Conservation (phyloP, 2,797 vertebrate genomes). For the Distichodus sexfasciatus region DNA sequence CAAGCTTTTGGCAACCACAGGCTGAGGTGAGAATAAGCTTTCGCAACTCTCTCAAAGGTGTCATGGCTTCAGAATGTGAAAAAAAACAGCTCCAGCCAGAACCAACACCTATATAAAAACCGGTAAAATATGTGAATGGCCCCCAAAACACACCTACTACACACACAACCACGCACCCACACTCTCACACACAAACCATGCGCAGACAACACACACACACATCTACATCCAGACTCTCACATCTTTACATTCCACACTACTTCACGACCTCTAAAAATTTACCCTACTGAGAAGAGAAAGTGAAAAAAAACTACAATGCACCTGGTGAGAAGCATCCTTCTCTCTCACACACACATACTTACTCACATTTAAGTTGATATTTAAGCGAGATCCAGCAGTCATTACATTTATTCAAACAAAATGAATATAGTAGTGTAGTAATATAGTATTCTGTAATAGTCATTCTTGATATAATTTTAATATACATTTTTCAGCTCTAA, state of each 20-base stretch:
- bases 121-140: background rate
- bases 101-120: background rate
- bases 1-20: background rate
- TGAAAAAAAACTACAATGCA: slow-evolving; percentile 12
- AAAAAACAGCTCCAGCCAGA: background rate
- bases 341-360: slow-evolving; percentile 27
- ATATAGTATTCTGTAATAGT: too few relatives aligned
- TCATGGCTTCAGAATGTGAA: background rate
- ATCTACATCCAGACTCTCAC: slow-evolving; percentile 9
- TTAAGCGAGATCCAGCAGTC: slow-evolving; percentile 44
- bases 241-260: slow-evolving; percentile 6
- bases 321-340: slow-evolving; percentile 48
- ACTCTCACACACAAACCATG: slow-evolving; percentile 8
- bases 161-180: too few relatives aligned
- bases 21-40: slow-evolving; percentile 15
- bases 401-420: slow-evolving; percentile 16
- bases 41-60: slow-evolving; percentile 1
- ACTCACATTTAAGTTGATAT: slow-evolving; percentile 33
- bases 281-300: slow-evolving; percentile 13
- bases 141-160: slow-evolving; percentile 21
- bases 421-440: too few relatives aligned
- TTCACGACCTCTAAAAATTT: slow-evolving; percentile 17
- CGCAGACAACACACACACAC: slow-evolving; percentile 30
- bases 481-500: too few relatives aligned
- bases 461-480: too few relatives aligned